Base-by-base conservation (phyloP, 35 echinoderm and acorn worm species). In the Ophioderma brevispina region DNA sequence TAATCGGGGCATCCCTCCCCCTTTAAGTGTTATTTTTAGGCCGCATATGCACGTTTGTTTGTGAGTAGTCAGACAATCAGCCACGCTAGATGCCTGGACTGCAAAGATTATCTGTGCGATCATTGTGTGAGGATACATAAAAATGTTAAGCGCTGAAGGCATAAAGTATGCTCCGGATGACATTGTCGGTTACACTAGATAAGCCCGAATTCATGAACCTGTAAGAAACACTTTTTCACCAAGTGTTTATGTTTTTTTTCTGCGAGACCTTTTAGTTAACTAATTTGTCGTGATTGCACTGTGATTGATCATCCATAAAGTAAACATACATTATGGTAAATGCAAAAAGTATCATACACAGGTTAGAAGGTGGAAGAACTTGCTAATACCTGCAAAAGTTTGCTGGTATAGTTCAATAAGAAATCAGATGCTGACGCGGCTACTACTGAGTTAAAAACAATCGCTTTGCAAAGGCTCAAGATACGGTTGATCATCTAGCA, bases 281-380 rank as follows among this genome's bases (percentile, higher is more conserved):
- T 80, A 50, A 40, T 89, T 78, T 89, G 87, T 78, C 23, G 75
- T 5, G 87, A 39, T 32, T 89, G 87, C 33, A 78, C 41, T 4
- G 77, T 80, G 1, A 39, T 50, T 21, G 78, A 89, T 32, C 87
- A 89, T 39, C 76, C 13, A 18, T 40, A n/a, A 23, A 4, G 40
- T 25, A 52, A 40, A 21, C 87, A 89, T 32, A 55, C 18, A 8
- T 41, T 42, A n/a, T n/a, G n/a, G n/a, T n/a, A n/a, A n/a, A n/a
- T n/a, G n/a, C n/a, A n/a, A n/a, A n/a, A n/a, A n/a, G n/a, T n/a
- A n/a, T n/a, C n/a, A n/a, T n/a, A n/a, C n/a, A n/a, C n/a, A n/a
- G n/a, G n/a, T 40, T 21, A 1, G 0, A 76, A 89, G 23, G 38
- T 56, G 23, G 38, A 35, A 33, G 87, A 79, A 11, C 40, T 52